These are phyloP conservation scores for Microcebus jonahi DNA, from an alignment of 2,113 vertebrate species.

Conservation along the genomic window DNA sequence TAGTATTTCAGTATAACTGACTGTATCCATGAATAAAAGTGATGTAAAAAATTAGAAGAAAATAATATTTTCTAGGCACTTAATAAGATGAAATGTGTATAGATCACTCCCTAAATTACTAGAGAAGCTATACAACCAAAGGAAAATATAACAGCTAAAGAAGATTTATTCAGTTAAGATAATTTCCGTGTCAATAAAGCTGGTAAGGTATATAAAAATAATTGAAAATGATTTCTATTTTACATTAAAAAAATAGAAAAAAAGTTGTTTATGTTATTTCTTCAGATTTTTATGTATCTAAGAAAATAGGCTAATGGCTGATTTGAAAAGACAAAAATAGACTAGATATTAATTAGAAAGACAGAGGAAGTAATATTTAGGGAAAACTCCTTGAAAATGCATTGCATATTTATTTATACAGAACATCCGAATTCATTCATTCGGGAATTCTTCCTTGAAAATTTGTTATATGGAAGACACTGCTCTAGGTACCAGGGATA, in stretches of 20 bases:
- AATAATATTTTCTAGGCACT: background rate
- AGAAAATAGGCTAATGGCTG: background rate
- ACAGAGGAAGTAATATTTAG: background rate
- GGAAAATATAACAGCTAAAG: background rate
- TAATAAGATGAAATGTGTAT: background rate
- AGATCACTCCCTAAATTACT: background rate
- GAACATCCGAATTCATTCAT: background rate
- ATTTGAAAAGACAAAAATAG: constrained; percentile 8
- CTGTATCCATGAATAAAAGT: background rate
- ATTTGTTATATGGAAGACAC: background rate
- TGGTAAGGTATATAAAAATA: background rate
- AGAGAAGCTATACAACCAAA: background rate
- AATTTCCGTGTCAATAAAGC: background rate
- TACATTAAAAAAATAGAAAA: background rate
- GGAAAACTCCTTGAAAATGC: background rate
- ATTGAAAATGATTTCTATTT: background rate
- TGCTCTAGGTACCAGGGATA: background rate
- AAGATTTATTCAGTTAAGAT: background rate
- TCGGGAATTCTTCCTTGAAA: background rate
- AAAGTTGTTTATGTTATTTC: background rate
- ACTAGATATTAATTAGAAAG: background rate
- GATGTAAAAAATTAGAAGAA: background rate
- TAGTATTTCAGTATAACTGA: background rate
- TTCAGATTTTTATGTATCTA: background rate
- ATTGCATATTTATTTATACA: background rate